These are phyloP conservation scores for Caranx ignobilis DNA, from an alignment of 2,113 vertebrate genomes.

Conservation along the genomic window DNA sequence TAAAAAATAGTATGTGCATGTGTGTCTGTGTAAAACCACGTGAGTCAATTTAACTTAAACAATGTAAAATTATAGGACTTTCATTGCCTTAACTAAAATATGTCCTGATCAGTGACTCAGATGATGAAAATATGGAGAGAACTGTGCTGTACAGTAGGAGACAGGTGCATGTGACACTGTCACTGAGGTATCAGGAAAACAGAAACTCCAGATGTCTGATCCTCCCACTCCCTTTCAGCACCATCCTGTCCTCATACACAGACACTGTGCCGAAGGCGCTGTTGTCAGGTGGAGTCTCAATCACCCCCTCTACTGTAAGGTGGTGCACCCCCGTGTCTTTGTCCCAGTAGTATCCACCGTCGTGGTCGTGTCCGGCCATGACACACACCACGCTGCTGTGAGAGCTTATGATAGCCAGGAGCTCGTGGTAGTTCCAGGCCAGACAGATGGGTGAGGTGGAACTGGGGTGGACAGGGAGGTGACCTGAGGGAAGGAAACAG, in stretches of 20 bases:
- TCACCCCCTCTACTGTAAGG: conserved; percentile 90
- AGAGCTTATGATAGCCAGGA: conserved; percentile 84
- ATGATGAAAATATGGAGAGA: not conserved
- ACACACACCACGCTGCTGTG: conserved; percentile 91
- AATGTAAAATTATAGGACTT: not conserved
- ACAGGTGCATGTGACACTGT: not conserved
- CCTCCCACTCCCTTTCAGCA: conserved; percentile 90
- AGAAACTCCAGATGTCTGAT: conserved; percentile 84
- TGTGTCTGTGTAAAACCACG: not conserved
- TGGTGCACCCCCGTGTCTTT: conserved; percentile 88
- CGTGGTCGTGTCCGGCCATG: conserved; percentile 92
- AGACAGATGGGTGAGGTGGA: conserved; percentile 86
- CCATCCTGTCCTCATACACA: conserved; percentile 90
- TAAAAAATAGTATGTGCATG: not conserved
- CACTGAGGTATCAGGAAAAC: conserved; percentile 51
- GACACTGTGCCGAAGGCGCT: conserved; percentile 90
- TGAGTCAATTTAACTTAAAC: not conserved
- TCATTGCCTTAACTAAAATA: not conserved
- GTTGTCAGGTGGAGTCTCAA: conserved; percentile 89
- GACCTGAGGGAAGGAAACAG: conserved; percentile 82
- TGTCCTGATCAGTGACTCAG: not conserved
- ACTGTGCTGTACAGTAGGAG: not conserved
- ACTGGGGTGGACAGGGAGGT: conserved; percentile 90
- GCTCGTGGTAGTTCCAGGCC: conserved; percentile 90
- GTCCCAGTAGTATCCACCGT: conserved; percentile 88